Evolutionary conservation across 2,113 vertebrate genomes (phyloP), one percentile per base, ranked within the genome.

Genomic region (Cercocebus atys): DNA sequence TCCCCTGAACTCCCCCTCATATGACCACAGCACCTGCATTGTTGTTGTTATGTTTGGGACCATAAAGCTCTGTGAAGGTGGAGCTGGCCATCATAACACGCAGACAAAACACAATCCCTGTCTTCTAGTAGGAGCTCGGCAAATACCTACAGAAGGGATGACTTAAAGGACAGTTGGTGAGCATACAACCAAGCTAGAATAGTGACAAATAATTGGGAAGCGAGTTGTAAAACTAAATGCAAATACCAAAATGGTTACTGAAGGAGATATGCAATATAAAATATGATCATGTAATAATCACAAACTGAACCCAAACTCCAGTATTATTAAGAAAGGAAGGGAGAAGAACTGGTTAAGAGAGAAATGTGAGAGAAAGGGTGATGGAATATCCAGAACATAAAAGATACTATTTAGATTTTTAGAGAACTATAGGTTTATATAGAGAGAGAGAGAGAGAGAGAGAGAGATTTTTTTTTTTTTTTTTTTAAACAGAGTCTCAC

Each of bases 61-160:
- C 2, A 6, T 50, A 9, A 70, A 27, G 17, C 55, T 2, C 70
- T 43, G 10, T 12, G 47, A 35, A 30, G 72, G 70, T 40, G 38
- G 40, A 35, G 13, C 18, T 45, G n/a, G 66, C 38, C 57, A 1
- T 10, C 4, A 17, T 12, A n/a, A 3, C 57, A 17, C 12, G 0
- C 47, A 27, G 61, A 25, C 30, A 1, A 20, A 2, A 59, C 47
- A 40, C 84, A 16, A 3, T 40, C 40, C 78, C n/a, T 35, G 6
- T 35, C 70, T 83, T 50, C 76, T 10, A 1, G 38, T 0, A 7
- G 35, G 27, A 73, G 16, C 43, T 47, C 32, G 35, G 16, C 8
- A n/a, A 18, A 7, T n/a, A n/a, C 11, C 38, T 43, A 18, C 6
- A 27, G 27, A 20, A 38, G 1, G 23, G 13, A 25, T 4, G 32